Evolutionary conservation across 1,140 invertebrate genomes (phyloP), one percentile per base, ranked within the genome.

Genomic region (Spodoptera litura): DNA sequence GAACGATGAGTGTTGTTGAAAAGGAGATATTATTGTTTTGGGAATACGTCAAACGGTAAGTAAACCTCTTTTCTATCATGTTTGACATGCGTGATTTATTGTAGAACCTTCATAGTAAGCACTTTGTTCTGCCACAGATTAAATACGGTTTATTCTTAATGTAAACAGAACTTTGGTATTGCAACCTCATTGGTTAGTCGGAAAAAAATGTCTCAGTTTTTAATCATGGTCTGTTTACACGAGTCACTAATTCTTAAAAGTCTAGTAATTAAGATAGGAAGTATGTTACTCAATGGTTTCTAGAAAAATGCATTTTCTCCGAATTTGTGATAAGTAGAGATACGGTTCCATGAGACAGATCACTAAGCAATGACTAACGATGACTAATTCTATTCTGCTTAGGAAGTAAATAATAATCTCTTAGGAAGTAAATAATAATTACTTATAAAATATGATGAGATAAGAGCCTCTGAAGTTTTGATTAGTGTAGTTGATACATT

Each of bases 1-100:
- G 20, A 76, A 79, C 75, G 49, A 93, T 92, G 89, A 89, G 87
- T 80, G 81, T 75, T 56, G 82, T 94, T 73, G 91, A 92, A 79
- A 87, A 91, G 64, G 92, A 94, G 68, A 92, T 94, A 59, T 86
- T 85, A 77, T 52, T 91, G 58, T 94, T 94, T 80, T 94, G 92
- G 92, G 92, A 94, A 76, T 94, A 93, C 61, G 86, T 94, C 1
- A 94, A 94, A 81, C 87, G 91, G 92, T 94, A 76, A 90, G 91
- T 86, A 71, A 58, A 72, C 13, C 56, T 74, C 44, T 74, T 61
- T 74, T 38, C 52, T 20, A 9, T 66, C 44, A 49, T 4, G 8
- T 20, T 27, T 20, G 20, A 3, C 25, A 11, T 52, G 20, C 66
- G 25, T 53, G 49, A 27, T 20, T 52, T 68, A 52, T 51, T 27